These are phyloP conservation scores for Drosophila jambulina DNA, from an alignment of 1,140 invertebrate species.

Conservation along the genomic window DNA sequence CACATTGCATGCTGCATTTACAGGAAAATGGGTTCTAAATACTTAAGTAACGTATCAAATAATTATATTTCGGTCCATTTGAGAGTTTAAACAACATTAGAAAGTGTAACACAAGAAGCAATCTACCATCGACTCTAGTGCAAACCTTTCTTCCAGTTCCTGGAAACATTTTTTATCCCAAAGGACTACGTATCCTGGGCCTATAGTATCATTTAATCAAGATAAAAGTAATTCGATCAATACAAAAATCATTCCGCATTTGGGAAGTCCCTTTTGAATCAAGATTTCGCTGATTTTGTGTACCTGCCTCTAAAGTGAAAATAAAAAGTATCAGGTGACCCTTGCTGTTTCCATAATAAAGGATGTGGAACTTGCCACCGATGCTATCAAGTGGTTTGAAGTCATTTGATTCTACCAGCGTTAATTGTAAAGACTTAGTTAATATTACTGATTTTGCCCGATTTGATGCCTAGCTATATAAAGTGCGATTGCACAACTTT, in stretches of 20 bases:
- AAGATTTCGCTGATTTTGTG: conserved; percentile 11
- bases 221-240: conserved; percentile 56
- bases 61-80: conserved; percentile 36
- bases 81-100: conserved; percentile 41
- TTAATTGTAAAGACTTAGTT: background rate
- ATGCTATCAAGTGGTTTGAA: conserved; percentile 21
- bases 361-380: conserved; percentile 34
- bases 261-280: conserved; percentile 40
- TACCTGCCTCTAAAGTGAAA: conserved; percentile 42
- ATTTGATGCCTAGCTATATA: background rate
- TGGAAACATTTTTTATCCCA: conserved; percentile 1
- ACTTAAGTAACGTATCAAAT: conserved; percentile 24
- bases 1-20: background rate
- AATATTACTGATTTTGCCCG: background rate
- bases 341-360: conserved; percentile 41
- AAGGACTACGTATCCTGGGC: background rate
- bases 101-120: conserved; percentile 52
- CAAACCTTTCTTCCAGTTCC: conserved; percentile 1
- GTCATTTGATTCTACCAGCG: background rate
- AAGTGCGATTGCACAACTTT: background rate
- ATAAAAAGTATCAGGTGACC: conserved; percentile 64
- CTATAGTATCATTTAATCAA: conserved; percentile 20
- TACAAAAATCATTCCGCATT: conserved; percentile 66
- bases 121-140: conserved; percentile 12
- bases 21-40: background rate